phyloP scores from a whole-genome alignment of 2,888 invertebrate species.

The Strigamia maritima region DNA sequence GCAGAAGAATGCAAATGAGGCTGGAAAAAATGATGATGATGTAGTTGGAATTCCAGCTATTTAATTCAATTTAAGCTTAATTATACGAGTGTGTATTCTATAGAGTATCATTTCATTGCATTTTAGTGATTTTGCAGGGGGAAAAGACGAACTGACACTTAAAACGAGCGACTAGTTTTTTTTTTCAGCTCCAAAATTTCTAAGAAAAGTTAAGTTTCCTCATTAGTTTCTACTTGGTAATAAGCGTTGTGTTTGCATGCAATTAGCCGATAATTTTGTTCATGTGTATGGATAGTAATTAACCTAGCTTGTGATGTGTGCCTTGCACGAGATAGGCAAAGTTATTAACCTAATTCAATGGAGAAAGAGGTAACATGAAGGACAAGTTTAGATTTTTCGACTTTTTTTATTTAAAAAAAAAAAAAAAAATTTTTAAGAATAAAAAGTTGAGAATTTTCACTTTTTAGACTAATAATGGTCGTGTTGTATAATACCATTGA shows the following conservation, averaged over 20 bases:
- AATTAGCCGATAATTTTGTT: conserved; percentile 15
- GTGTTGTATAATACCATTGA: no score
- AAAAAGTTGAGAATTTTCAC: no score
- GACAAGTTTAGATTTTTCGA: not conserved
- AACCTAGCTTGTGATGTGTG: not conserved
- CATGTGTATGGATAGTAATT: not conserved
- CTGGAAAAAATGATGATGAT: not conserved
- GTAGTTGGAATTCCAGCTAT: not conserved
- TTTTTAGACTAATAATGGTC: no score
- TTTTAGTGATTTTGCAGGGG: no score
- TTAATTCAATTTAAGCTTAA: not conserved
- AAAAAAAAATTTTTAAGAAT: no score
- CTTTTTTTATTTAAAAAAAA: no score
- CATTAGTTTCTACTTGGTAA: not conserved
- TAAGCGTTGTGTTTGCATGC: not conserved
- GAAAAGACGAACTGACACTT: no score
- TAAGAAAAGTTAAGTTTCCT: conserved; percentile 11
- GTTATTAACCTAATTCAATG: conserved; percentile 8
- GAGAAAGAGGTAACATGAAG: not conserved
- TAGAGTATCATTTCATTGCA: not conserved
- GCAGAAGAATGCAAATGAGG: not conserved
- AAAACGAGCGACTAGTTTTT: no score
- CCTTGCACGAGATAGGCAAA: conserved; percentile 5
- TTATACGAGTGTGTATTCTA: not conserved
- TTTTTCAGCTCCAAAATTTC: not conserved